Base-by-base conservation (phyloP, 2,113 vertebrate genomes). In the Pollimyrus isidori region DNA sequence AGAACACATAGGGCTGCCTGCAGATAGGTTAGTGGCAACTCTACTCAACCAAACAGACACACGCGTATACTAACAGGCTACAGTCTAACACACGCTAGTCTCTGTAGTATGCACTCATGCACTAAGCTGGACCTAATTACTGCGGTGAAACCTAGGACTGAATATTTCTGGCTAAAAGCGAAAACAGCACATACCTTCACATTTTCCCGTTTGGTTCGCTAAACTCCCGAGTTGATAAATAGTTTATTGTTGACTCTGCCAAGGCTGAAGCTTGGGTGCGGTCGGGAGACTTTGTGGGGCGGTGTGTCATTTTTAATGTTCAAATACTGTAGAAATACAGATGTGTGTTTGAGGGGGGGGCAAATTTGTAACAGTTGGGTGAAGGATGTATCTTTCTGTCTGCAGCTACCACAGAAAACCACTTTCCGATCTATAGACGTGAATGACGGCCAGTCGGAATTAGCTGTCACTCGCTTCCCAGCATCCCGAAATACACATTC, bases 1-100 rank as follows among this genome's bases (percentile, higher is more conserved):
- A 65, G 90, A 91, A 88, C 88, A 91, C 26, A 4, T 90, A 89
- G 91, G 69, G 58, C 49, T 48, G 76, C 90, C 90, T 80, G 80
- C 80, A 94, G 95, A 92, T 93, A 93, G 91, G 94, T 92, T 95
- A 94, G 91, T 93, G 94, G 94, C 93, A 92, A 90, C 89, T 73
- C 89, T 50, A 53, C 84, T 90, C 53, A 88, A 85, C 88, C 90
- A 93, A 89, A 91, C 89, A 93, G 42, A 89, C 23, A 87, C 42
- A 86, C 3, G 39, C 39, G 89, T 87, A 91, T 90, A 87, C 69
- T 84, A 19, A n/a, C 21, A 56, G 42, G 53, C 53, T 48, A 48
- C 4, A 17, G 7, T 52, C 10, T 46, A 42, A 10, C 58, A 50
- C 42, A 86, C 3, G 65, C 42, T 53, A 19, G 9, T 42, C 21